Evolutionary conservation across 2,888 invertebrate species (phyloP).

Genomic region (Sycophila texana): DNA sequence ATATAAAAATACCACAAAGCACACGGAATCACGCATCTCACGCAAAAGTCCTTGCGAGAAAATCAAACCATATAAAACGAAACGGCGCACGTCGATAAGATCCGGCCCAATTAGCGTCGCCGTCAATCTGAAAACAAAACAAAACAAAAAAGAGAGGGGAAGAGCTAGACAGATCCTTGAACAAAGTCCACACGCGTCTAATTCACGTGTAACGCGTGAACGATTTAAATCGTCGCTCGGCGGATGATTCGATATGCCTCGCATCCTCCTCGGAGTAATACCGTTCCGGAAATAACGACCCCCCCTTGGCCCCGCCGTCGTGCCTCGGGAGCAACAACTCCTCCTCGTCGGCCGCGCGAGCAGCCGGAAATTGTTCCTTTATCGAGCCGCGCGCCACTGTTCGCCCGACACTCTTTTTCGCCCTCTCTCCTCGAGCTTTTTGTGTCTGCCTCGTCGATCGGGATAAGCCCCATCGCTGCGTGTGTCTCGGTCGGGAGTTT

Average conservation of each 20-base stretch:
- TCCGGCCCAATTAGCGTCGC: conserved; percentile 16
- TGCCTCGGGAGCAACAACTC: not conserved
- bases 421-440: conserved; percentile 1
- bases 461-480: conserved; percentile 4
- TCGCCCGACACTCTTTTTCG: not conserved
- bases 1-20: not conserved
- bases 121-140: too few species aligned
- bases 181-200: conserved; percentile 10
- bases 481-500: conserved; percentile 7
- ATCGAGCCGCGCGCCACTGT: conserved; percentile 48
- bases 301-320: conserved; percentile 50
- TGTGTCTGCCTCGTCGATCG: conserved; percentile 9
- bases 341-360: conserved; percentile 42
- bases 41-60: not conserved
- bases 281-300: conserved; percentile 65
- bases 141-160: conserved; percentile 18
- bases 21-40: not conserved
- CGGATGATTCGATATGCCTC: conserved; percentile 53
- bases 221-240: conserved; percentile 25
- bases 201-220: conserved; percentile 35
- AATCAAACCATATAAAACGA: not conserved
- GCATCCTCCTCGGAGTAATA: conserved; percentile 62
- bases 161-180: not conserved
- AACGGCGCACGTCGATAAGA: conserved; percentile 7
- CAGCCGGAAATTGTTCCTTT: conserved; percentile 63